Evolutionary conservation across 1,140 invertebrate species (phyloP), one percentile per base, ranked within the genome.

Genomic region (Sarcophaga peregrina): DNA sequence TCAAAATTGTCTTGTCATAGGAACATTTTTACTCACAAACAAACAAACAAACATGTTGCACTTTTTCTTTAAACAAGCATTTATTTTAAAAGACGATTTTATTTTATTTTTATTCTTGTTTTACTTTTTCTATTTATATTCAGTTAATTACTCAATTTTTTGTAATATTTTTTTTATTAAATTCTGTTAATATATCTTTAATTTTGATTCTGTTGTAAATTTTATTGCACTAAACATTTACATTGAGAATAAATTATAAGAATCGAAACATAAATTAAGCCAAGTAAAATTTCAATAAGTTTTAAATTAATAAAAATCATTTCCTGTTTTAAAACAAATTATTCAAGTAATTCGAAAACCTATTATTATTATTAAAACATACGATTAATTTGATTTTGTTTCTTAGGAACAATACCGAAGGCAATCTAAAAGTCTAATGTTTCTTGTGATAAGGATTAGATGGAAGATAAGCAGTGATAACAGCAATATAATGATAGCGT

Each of bases 171-270:
- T 78, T n/a, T 78, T 8, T 78, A 78, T 8, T 50, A 20, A 50
- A 50, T 78, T 76, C 4, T 76, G 75, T 78, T 46, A 20, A 17
- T 48, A 50, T 46, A 45, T 75, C 10, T 78, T 78, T 37, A 37
- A 37, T 37, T 78, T n/a, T 78, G 75, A 17, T 78, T 45, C 17
- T 76, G 10, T 52, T 78, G 75, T 78, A 52, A 78, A 78, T 20
- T 50, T 76, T 8, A 46, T 47, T 47, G 13, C 13, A 3, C 75
- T 47, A 15, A 76, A 76, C 15, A 48, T 48, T 62, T 17, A 20
- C 75, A 78, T 78, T 78, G 50, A 78, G 75, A 78, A 25, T 11
- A 78, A 78, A 78, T 78, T 50, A 76, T 47, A 76, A 47, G 45
- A 76, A 76, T 47, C 47, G n/a, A 76, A 17, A n/a, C 48, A 48